Percentiles rank a stretch among this genome's conserved stretches.
These are phyloP conservation scores for Odocoileus virginianus DNA, from an alignment of 2,113 vertebrate species.

Conservation along the genomic window DNA sequence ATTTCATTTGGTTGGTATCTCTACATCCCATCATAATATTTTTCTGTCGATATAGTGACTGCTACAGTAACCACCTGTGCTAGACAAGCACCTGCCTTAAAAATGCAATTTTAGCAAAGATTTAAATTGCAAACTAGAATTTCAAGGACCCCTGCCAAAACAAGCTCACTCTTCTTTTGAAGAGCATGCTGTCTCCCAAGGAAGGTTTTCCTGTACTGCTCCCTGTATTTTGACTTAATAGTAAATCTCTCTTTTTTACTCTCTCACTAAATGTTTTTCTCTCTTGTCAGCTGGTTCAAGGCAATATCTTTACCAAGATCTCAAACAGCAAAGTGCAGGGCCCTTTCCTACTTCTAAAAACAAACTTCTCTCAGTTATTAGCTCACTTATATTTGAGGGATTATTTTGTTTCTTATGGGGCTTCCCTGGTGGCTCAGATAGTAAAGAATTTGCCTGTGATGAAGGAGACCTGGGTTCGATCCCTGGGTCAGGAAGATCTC, in stretches of 20 bases:
- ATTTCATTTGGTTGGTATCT: constrained; percentile 40
- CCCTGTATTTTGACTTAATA: constrained; percentile 37
- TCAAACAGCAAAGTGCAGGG: neutral
- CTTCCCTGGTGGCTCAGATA: neutral
- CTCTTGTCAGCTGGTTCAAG: neutral
- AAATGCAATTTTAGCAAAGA: constrained; percentile 66
- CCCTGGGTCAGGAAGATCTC: neutral
- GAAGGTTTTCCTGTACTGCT: neutral
- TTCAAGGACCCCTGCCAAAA: constrained; percentile 63
- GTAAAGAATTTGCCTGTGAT: neutral
- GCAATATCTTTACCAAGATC: constrained; percentile 17
- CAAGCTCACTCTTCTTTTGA: constrained; percentile 46
- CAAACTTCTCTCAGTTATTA: neutral
- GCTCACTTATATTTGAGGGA: neutral
- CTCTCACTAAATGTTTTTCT: neutral
- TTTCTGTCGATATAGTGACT: constrained; percentile 41
- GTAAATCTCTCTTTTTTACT: neutral
- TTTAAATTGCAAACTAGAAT: constrained; percentile 74
- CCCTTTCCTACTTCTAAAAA: neutral
- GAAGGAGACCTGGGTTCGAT: neutral
- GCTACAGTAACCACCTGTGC: constrained; percentile 56
- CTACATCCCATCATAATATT: constrained; percentile 48
- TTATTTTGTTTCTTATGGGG: neutral
- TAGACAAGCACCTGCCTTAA: constrained; percentile 66
- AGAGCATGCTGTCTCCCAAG: constrained; percentile 33